Evolutionary conservation across 2,888 invertebrate species (phyloP).

Genomic region (Pollenia griseotomentosa): DNA sequence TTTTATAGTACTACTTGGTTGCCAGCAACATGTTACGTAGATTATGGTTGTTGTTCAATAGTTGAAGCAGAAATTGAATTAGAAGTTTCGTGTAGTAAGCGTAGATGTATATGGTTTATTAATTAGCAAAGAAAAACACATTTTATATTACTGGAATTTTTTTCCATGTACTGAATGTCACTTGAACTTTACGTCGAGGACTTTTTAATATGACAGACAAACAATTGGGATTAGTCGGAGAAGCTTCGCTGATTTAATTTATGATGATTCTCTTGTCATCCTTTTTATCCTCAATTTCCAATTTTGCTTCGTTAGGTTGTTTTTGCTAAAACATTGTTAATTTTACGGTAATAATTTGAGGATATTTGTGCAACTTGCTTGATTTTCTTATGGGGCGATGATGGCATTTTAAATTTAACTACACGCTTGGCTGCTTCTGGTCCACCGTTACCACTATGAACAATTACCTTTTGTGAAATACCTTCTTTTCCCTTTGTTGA

Average conservation of each 20-base stretch:
- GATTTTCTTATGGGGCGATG: background rate
- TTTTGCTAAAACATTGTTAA: constrained; percentile 35
- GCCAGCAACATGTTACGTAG: constrained; percentile 66
- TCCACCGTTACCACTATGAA: background rate
- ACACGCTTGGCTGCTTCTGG: constrained; percentile 15
- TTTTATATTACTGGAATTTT: constrained; percentile 32
- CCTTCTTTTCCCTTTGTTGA: constrained; percentile 18
- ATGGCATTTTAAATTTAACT: constrained; percentile 21
- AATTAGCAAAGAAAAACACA: constrained; percentile 26
- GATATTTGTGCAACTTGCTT: constrained; percentile 12
- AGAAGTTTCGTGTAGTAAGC: background rate
- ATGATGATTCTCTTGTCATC: background rate
- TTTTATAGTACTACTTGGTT: constrained; percentile 50
- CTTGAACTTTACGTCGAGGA: constrained; percentile 34
- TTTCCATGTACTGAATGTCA: constrained; percentile 5
- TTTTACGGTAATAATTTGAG: constrained; percentile 63
- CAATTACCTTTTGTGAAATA: constrained; percentile 4
- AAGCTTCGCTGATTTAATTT: background rate
- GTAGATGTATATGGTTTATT: constrained; percentile 6
- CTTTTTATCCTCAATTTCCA: background rate
- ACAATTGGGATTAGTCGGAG: background rate
- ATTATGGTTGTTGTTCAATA: background rate
- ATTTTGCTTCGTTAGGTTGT: background rate
- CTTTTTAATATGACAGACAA: constrained; percentile 18
- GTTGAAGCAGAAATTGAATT: background rate